These are phyloP conservation scores for Leucopternis melanops DNA, from an alignment of 2,113 vertebrate genomes.

Conservation along the genomic window DNA sequence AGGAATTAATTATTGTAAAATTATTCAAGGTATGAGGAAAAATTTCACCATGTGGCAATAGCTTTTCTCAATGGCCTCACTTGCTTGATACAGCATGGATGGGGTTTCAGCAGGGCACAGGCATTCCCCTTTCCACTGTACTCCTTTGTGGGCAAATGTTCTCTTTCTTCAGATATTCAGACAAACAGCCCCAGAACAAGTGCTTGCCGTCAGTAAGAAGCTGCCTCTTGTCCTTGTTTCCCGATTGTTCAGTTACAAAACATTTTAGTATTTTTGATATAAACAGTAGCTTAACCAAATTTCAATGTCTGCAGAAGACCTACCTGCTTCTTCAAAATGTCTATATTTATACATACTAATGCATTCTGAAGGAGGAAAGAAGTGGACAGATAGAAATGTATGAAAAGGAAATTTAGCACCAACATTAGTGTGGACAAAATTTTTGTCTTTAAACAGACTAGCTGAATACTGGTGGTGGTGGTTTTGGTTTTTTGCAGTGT, in stretches of 20 bases:
- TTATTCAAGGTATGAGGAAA: background rate
- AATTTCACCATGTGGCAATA: background rate
- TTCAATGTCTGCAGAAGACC: background rate
- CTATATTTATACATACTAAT: background rate
- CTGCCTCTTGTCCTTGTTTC: background rate
- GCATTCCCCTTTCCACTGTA: background rate
- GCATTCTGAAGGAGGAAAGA: background rate
- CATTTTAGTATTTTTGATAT: background rate
- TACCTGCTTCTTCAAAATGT: background rate
- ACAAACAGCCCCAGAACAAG: background rate
- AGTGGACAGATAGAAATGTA: background rate
- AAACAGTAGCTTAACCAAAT: background rate
- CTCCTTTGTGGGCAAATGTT: background rate
- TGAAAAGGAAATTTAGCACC: background rate
- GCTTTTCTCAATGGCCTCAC: background rate
- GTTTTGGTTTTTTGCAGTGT: background rate
- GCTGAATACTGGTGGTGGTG: background rate
- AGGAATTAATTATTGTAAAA: background rate
- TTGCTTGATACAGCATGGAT: background rate
- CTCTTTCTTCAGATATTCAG: background rate
- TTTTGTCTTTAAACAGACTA: background rate
- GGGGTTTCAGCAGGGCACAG: background rate
- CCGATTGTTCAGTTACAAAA: background rate
- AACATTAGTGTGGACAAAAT: background rate
- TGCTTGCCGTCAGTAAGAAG: background rate